Conservation (phyloP, 2,113 vertebrate genomes). For the Mobula hypostoma region DNA sequence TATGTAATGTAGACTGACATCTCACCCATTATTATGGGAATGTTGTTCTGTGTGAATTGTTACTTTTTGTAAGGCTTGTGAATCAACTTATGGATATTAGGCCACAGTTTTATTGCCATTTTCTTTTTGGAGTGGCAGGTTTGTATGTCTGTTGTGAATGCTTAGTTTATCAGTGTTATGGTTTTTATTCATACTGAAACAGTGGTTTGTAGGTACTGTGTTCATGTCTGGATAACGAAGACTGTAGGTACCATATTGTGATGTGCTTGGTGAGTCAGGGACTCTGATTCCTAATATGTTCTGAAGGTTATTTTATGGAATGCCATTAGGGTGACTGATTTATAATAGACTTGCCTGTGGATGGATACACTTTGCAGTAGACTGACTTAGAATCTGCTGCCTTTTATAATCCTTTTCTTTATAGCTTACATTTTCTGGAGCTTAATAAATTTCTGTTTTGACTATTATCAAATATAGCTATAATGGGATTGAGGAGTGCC, state of each 20-base stretch:
- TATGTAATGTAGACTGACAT: not conserved
- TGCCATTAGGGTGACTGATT: not conserved
- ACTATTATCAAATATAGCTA: constrained; percentile 34
- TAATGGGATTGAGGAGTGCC: not conserved
- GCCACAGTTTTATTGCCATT: not conserved
- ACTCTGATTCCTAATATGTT: not conserved
- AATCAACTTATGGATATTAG: not conserved
- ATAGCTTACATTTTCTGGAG: constrained; percentile 26
- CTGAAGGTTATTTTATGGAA: not conserved
- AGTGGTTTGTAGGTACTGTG: not conserved
- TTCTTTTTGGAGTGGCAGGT: not conserved
- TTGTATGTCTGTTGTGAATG: not conserved
- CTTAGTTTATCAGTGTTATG: not conserved
- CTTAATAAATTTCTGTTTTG: constrained; percentile 29
- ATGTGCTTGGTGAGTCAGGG: too few species aligned
- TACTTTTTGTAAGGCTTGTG: not conserved
- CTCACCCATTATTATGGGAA: not conserved
- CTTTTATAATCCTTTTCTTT: constrained; percentile 31
- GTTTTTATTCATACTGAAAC: not conserved
- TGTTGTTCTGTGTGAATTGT: not conserved
- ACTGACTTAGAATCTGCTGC: constrained; percentile 22
- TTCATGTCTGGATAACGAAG: not conserved
- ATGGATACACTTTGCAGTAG: not conserved
- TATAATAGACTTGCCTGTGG: not conserved
- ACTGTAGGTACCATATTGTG: not conserved